These are phyloP conservation scores for Drosophila hamatofila DNA, from an alignment of 2,888 invertebrate genomes.

Conservation along the genomic window DNA sequence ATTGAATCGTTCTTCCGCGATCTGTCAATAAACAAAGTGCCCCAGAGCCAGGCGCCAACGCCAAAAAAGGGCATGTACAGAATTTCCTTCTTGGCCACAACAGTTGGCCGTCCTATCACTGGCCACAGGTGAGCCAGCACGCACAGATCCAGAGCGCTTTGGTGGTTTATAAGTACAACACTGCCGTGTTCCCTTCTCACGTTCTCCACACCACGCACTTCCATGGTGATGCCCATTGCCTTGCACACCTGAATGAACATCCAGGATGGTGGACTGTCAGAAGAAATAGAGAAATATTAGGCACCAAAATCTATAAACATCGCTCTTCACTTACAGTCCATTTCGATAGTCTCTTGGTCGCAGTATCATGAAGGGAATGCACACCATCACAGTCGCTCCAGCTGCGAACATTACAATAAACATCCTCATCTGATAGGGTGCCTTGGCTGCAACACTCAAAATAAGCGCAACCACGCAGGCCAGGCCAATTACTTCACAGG, in stretches of 20 bases:
- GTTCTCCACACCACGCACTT: slow-evolving; percentile 91
- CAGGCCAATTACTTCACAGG: slow-evolving; percentile 83
- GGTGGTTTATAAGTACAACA: slow-evolving; percentile 95
- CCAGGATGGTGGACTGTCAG: slow-evolving; percentile 89
- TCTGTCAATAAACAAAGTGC: slow-evolving; percentile 94
- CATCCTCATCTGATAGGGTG: slow-evolving; percentile 91
- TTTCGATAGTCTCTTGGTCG: slow-evolving; percentile 91
- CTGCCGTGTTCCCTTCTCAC: slow-evolving; percentile 91
- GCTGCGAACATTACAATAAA: slow-evolving; percentile 88
- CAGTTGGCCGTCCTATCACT: slow-evolving; percentile 91
- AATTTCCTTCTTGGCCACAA: slow-evolving; percentile 93
- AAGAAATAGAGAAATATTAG: not conserved
- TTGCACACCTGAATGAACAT: slow-evolving; percentile 86
- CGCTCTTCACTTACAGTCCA: slow-evolving; percentile 89
- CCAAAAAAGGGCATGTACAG: slow-evolving; percentile 94
- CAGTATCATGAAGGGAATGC: slow-evolving; percentile 91
- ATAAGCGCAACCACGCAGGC: slow-evolving; percentile 81
- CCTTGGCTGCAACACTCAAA: slow-evolving; percentile 84
- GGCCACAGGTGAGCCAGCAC: slow-evolving; percentile 87
- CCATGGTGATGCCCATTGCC: slow-evolving; percentile 89
- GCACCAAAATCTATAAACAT: not conserved
- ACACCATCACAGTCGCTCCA: slow-evolving; percentile 87
- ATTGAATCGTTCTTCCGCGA: slow-evolving; percentile 90
- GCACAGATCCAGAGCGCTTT: slow-evolving; percentile 93
- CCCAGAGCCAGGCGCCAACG: slow-evolving; percentile 94